A percentile compares a stretch with the other conserved stretches of the same genome.
Conservation (phyloP, 1,140 invertebrate species). For the Colletes latitarsis region DNA sequence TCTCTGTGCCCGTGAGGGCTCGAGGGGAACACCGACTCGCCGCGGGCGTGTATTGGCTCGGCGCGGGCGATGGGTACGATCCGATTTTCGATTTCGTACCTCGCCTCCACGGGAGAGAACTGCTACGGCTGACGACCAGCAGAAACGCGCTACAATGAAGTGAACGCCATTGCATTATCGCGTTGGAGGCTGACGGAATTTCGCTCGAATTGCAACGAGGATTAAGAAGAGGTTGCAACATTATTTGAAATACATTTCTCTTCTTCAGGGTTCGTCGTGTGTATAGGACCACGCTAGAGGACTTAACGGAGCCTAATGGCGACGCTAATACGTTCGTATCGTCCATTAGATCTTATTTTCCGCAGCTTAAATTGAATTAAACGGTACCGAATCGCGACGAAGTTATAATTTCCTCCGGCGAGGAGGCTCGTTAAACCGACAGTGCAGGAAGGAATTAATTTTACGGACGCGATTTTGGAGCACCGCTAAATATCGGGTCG, state of each 20-base stretch:
- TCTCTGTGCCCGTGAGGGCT: background rate
- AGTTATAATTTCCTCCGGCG: slow-evolving; percentile 33
- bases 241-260: no score
- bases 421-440: slow-evolving; percentile 12
- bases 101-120: background rate
- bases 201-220: no score
- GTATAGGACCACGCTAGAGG: no score
- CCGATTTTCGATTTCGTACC: slow-evolving; percentile 27
- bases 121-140: slow-evolving; percentile 8
- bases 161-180: background rate
- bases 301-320: background rate
- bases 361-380: slow-evolving; percentile 4
- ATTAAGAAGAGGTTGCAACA: no score
- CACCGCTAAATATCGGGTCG: slow-evolving; percentile 6
- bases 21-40: background rate
- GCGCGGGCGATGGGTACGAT: slow-evolving; percentile 27
- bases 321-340: background rate
- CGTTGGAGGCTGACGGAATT: no score
- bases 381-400: slow-evolving; percentile 25
- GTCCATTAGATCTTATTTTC: background rate
- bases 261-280: no score
- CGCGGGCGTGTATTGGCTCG: background rate
- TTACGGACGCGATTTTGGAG: background rate
- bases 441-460: background rate
- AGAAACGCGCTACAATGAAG: slow-evolving; percentile 7